Base-by-base conservation (phyloP, 2,888 invertebrate genomes). In the Acanthosepion pharaonis region DNA sequence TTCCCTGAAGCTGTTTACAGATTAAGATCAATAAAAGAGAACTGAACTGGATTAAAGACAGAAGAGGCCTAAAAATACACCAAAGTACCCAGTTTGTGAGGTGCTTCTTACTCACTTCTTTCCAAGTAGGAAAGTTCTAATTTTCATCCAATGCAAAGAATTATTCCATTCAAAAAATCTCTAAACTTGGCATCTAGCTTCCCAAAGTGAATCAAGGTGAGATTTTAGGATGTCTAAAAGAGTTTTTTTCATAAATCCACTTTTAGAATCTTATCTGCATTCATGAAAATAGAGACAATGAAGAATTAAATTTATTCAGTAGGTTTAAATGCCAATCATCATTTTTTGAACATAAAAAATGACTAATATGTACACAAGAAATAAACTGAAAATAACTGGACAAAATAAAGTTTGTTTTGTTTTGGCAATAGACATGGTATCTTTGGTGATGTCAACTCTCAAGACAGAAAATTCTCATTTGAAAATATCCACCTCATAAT, bases 11-110 rank as follows among this genome's bases (percentile, higher is more conserved):
- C 28, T 78, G 3, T 59, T 78, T 78, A 28, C 8, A n/a, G n/a
- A 78, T n/a, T 78, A 9, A n/a, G 78, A 78, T 78, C 78, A 78
- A 78, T 78, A 78, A 59, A 20, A 78, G 5, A n/a, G n/a, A 78
- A 78, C 3, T n/a, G 59, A 59, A 59, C 5, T 59, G 59, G 59
- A 59, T 59, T 59, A 59, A 59, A 78, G 78, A 78, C 11, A 28
- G 78, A 78, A 78, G 78, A 78, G 78, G 28, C 78, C n/a, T 78
- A 78, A 78, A 78, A 78, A 78, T 78, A 78, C 78, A 78, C 78
- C 8, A 78, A 78, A 78, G 9, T 78, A n/a, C n/a, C 28, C 64
- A 8, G 64, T 64, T n/a, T 78, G 28, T 78, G 78, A 78, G 78
- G 78, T 78, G 78, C n/a, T n/a, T 78, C n/a, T 78, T n/a, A 15